These are phyloP conservation scores for Acanthisitta chloris DNA, from an alignment of 2,113 vertebrate species.

Conservation along the genomic window DNA sequence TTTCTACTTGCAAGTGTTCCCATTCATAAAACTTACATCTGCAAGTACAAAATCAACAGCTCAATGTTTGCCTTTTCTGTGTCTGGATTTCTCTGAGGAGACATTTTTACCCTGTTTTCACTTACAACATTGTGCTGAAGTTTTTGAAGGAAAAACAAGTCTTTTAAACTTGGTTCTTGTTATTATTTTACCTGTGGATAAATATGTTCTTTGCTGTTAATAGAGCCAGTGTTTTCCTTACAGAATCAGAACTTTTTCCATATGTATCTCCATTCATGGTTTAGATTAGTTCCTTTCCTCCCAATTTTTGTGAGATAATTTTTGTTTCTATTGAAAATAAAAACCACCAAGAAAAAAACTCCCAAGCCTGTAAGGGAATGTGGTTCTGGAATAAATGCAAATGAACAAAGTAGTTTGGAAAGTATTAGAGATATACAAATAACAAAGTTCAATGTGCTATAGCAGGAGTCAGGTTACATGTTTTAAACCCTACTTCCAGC, in stretches of 20 bases:
- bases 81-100: neutral
- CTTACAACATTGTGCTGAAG: neutral
- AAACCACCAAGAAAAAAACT: neutral
- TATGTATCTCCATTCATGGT: neutral
- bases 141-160: neutral
- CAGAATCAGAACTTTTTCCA: neutral
- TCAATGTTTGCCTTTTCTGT: constrained; percentile 11
- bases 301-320: neutral
- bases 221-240: neutral
- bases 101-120: neutral
- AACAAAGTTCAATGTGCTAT: neutral
- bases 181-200: neutral
- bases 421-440: neutral
- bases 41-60: constrained; percentile 30
- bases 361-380: neutral
- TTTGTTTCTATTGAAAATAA: neutral
- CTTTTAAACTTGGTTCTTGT: neutral
- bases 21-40: neutral
- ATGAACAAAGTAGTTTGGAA: accelerated
- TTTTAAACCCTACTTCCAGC: neutral
- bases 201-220: neutral
- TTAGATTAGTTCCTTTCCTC: neutral
- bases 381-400: neutral
- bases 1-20: neutral
- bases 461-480: neutral